A percentile compares a stretch with the other conserved stretches of the same genome.
These are phyloP conservation scores for Eueremaeus valkanovi DNA, from an alignment of 2,888 invertebrate genomes.

Conservation along the genomic window DNA sequence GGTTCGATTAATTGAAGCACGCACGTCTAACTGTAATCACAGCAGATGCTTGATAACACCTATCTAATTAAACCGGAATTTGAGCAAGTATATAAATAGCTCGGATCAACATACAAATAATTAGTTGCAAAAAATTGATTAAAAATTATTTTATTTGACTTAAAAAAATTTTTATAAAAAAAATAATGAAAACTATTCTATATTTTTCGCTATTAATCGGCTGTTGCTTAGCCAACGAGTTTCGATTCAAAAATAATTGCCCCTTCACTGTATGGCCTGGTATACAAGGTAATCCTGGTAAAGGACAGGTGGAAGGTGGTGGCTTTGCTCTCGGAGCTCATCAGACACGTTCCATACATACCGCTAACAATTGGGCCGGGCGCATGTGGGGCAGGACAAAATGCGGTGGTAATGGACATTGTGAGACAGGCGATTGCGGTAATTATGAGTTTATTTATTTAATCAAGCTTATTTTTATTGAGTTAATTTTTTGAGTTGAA, in stretches of 20 bases:
- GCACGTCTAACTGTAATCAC: no score
- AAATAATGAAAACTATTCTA: slow-evolving; percentile 32
- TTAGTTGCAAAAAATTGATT: no score
- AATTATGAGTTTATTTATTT: not conserved
- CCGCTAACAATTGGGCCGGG: slow-evolving; percentile 51
- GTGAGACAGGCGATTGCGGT: slow-evolving; percentile 54
- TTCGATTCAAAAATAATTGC: slow-evolving; percentile 30
- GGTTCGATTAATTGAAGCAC: no score
- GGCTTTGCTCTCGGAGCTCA: slow-evolving; percentile 13
- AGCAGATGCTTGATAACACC: no score
- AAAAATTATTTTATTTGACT: no score
- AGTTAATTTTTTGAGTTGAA: no score
- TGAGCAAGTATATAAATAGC: no score
- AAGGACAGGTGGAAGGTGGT: slow-evolving; percentile 35
- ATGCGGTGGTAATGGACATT: slow-evolving; percentile 52
- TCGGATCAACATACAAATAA: no score
- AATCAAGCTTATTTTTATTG: not conserved
- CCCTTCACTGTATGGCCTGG: slow-evolving; percentile 40
- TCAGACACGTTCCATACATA: not conserved
- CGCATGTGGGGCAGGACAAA: slow-evolving; percentile 56
- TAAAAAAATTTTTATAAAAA: no score
- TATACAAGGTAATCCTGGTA: slow-evolving; percentile 23
- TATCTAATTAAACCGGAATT: no score
- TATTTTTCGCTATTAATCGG: not conserved
- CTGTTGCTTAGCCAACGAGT: slow-evolving; percentile 11